These are phyloP conservation scores for Pimephales promelas DNA, from an alignment of 2,113 vertebrate species.

Conservation along the genomic window DNA sequence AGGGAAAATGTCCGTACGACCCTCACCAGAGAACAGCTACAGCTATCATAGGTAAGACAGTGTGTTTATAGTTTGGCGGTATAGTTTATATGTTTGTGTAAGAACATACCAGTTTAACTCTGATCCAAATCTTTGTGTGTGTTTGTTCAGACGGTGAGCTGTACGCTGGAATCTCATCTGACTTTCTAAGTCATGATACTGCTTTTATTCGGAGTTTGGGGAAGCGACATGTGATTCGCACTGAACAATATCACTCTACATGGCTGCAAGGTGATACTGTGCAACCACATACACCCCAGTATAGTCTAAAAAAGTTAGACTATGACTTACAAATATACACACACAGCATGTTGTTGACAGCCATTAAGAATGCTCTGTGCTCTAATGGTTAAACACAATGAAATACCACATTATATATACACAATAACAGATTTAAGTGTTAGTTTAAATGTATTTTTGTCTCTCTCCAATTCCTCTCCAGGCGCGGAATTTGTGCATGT, in stretches of 20 bases:
- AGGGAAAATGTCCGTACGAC: constrained; percentile 81
- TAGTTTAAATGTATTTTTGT: not conserved
- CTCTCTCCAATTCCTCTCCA: constrained; percentile 62
- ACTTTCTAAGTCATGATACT: constrained; percentile 81
- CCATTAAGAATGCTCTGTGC: not conserved
- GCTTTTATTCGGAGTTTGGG: constrained; percentile 81
- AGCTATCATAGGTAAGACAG: constrained; percentile 71
- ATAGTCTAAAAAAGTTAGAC: not conserved
- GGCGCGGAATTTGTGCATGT: constrained; percentile 82
- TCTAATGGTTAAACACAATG: not conserved
- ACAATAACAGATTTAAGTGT: not conserved
- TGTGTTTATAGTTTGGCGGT: constrained; percentile 27
- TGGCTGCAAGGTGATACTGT: constrained; percentile 77
- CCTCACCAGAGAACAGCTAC: constrained; percentile 79
- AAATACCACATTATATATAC: not conserved
- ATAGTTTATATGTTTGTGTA: constrained; percentile 37
- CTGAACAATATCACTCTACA: constrained; percentile 80
- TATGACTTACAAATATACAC: not conserved
- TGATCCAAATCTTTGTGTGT: constrained; percentile 25
- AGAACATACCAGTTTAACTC: constrained; percentile 37
- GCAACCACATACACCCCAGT: not conserved
- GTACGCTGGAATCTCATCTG: constrained; percentile 81
- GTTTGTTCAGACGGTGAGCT: constrained; percentile 74
- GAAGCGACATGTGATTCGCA: constrained; percentile 76
- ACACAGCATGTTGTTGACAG: not conserved